Conservation (phyloP, 2,888 invertebrate genomes). For the Keiferia lycopersicella region DNA sequence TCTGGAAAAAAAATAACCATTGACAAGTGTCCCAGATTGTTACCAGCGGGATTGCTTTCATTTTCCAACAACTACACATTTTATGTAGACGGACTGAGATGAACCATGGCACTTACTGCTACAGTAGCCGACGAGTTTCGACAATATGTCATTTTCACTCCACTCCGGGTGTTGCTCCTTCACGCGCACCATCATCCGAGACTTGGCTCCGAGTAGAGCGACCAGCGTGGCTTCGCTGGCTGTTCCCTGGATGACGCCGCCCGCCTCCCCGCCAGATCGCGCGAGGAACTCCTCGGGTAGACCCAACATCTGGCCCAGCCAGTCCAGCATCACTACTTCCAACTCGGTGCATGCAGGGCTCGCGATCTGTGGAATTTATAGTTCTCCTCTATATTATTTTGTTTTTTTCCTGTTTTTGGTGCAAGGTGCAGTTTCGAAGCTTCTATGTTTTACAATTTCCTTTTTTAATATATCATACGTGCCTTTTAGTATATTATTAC, state of each 20-base stretch:
- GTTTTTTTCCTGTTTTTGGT: not conserved
- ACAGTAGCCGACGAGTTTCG: constrained; percentile 92
- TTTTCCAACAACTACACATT: too few relatives aligned
- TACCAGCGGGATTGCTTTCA: too few relatives aligned
- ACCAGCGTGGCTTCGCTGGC: constrained; percentile 97
- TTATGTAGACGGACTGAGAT: too few relatives aligned
- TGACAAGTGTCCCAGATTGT: too few relatives aligned
- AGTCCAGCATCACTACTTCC: constrained; percentile 97
- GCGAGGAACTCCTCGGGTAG: constrained; percentile 93
- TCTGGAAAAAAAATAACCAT: constrained; percentile 77
- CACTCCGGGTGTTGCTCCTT: constrained; percentile 88
- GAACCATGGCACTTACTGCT: constrained; percentile 85
- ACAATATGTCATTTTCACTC: constrained; percentile 86
- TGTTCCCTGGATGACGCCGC: constrained; percentile 96
- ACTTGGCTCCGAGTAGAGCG: constrained; percentile 94
- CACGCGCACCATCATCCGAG: constrained; percentile 84
- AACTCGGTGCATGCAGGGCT: constrained; percentile 98
- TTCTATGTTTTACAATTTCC: too few relatives aligned
- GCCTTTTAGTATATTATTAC: too few relatives aligned
- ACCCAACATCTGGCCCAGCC: constrained; percentile 96
- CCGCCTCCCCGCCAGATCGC: constrained; percentile 90
- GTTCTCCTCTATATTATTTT: not conserved
- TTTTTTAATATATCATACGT: too few relatives aligned
- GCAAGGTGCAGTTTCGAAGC: not conserved
- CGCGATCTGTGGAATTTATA: constrained; percentile 84